Evolutionary conservation across 2,797 vertebrate genomes (phyloP), one percentile per base, ranked within the genome.

Genomic region (Tenualosa thibaudeaui): DNA sequence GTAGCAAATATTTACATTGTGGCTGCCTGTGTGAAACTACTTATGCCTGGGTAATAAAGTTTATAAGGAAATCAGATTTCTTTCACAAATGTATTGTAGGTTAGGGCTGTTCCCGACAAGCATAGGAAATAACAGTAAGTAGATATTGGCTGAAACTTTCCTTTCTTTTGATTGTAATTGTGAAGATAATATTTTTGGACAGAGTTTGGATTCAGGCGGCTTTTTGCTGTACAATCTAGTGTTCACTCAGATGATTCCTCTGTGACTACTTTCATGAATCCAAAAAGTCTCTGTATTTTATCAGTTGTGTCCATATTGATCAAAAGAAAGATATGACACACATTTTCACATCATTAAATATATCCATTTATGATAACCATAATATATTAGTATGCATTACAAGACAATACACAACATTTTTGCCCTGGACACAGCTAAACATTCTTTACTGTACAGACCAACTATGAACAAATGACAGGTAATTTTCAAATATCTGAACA

Each of bases 341-440:
- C 95, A 91, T 78, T 71, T 95, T 95, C 94, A 96, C 94, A 96
- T 97, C 96, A 98, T 99, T 99, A 99, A 99, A 99, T 99, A 99
- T 98, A 98, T 99, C 98, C 97, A 97, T 98, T 98, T 98, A 97
- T 97, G 97, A 98, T 98, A 97, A 97, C 97, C 96, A 97, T 97
- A 97, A 99, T 99, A 99, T 99, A 99, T 99, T 99, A 99, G 98
- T 99, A 98, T 96, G 96, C 94, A 96, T 97, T 95, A 97, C 96
- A 96, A 95, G 96, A 97, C 96, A 97, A 92, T 90, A 97, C 96
- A 96, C 94, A 87, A 94, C 95, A 95, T 95, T 96, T 92, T 95
- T 94, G 95, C 95, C 94, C 95, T 95, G 95, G 95, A 95, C 95
- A 95, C 93, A 95, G 95, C 95, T 96, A 96, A 96, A 98, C 96